Evolutionary conservation across 2,797 vertebrate genomes (phyloP), one percentile per base, ranked within the genome.

Genomic region (Sternotherus odoratus): DNA sequence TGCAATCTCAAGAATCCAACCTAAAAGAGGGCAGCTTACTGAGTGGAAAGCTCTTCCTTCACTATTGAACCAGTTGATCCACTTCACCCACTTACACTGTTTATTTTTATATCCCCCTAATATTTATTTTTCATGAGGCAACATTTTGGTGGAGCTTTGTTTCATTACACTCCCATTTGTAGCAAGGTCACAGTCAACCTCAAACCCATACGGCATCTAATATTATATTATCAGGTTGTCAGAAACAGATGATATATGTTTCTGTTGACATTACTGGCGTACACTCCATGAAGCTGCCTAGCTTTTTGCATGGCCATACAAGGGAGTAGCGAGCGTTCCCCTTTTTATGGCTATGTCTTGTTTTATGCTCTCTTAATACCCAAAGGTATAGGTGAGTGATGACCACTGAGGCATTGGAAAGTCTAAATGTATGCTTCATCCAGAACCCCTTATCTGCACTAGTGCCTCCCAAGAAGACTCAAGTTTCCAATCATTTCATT

Each of bases 301-400:
- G 91, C 82, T 82, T 83, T 74, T 90, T 85, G 6, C 91, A 49
- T 81, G 48, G 5, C 13, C 88, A 6, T 86, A 57, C 66, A 78
- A 94, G 24, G 74, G 92, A 86, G 24, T 16, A 85, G 33, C 0
- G 0, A 69, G 36, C 74, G 3, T 43, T 43, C 17, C 53, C 17
- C 28, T 57, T 56, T 43, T 30, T 53, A n/a, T 85, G 1, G 1
- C 11, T 11, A n/a, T 13, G 39, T 23, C 43, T 79, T 36, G 51
- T 89, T 48, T 13, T 74, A 46, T 36, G 36, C 28, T 43, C 0
- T 0, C 23, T 39, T 57, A 87, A 23, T 39, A 28, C 16, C 12
- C 86, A 48, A 60, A 82, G 36, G 0, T 0, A 4, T 36, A 63
- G 56, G 48, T 92, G n/a, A 15, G 21, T 80, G 13, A 69, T 57